Conservation (phyloP, 2,888 invertebrate species). For the Phasia obesa region DNA sequence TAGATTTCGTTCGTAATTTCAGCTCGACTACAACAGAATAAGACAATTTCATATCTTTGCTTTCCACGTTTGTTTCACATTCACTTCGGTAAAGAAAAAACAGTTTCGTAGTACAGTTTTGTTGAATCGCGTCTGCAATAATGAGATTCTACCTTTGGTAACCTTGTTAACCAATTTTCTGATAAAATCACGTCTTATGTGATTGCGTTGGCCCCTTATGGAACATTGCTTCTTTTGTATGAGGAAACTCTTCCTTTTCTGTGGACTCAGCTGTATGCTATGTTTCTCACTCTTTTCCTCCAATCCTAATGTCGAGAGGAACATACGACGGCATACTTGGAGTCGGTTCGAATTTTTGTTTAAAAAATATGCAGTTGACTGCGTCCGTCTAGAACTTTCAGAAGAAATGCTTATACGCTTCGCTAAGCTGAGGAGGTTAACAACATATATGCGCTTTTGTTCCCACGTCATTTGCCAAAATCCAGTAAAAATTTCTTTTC, state of each 20-base stretch:
- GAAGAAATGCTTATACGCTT: conserved; percentile 22
- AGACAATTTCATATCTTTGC: conserved; percentile 33
- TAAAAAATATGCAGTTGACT: conserved; percentile 32
- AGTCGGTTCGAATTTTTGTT: conserved; percentile 33
- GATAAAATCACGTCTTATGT: conserved; percentile 28
- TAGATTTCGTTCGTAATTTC: no score
- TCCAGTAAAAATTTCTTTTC: conserved; percentile 20
- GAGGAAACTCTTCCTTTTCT: conserved; percentile 27
- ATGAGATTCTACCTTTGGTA: conserved; percentile 41
- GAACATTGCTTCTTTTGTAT: conserved; percentile 39
- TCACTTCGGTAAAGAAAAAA: conserved; percentile 35
- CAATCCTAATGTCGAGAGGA: conserved; percentile 16
- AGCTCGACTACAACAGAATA: conserved; percentile 32
- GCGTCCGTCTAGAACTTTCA: conserved; percentile 27
- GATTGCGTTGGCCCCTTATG: conserved; percentile 32
- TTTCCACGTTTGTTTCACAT: conserved; percentile 36
- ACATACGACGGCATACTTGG: conserved; percentile 38
- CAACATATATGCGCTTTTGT: conserved; percentile 26
- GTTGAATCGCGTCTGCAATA: conserved; percentile 36
- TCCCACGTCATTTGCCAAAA: conserved; percentile 18
- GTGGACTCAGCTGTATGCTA: conserved; percentile 24
- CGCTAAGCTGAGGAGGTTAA: conserved; percentile 35
- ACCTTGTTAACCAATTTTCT: conserved; percentile 35
- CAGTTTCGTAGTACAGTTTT: conserved; percentile 41
- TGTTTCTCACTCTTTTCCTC: conserved; percentile 17